Evolutionary conservation across 2,888 invertebrate genomes (phyloP).

Genomic region (Digitonthophagus gazella): DNA sequence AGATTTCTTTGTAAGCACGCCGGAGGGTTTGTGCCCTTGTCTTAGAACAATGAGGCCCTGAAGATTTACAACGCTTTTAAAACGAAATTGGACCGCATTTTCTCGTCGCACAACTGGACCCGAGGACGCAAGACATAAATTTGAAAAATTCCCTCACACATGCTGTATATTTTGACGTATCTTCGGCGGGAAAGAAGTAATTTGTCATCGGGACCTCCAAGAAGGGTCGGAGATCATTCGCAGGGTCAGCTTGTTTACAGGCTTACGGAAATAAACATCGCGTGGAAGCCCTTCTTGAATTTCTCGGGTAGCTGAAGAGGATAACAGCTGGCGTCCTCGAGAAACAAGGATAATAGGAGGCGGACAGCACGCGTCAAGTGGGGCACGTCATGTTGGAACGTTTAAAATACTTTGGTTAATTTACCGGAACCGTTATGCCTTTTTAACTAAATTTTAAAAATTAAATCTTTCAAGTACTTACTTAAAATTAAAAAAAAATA

Average conservation of each 20-base stretch:
- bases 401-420: slow-evolving; percentile 32
- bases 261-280: slow-evolving; percentile 24
- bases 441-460: slow-evolving; percentile 26
- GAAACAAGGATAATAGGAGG: slow-evolving; percentile 23
- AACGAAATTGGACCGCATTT: slow-evolving; percentile 41
- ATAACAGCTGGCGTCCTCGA: slow-evolving; percentile 26
- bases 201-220: neutral
- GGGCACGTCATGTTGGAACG: slow-evolving; percentile 30
- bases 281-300: slow-evolving; percentile 20
- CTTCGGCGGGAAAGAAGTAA: slow-evolving; percentile 12
- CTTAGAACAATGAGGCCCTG: slow-evolving; percentile 42
- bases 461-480: too few species aligned
- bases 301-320: slow-evolving; percentile 21
- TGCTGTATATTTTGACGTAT: slow-evolving; percentile 7
- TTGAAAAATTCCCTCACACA: slow-evolving; percentile 23
- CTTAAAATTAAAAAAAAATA: too few species aligned
- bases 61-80: slow-evolving; percentile 45
- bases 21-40: slow-evolving; percentile 33
- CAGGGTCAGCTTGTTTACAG: slow-evolving; percentile 21
- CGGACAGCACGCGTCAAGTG: slow-evolving; percentile 36
- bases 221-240: slow-evolving; percentile 10
- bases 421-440: slow-evolving; percentile 30
- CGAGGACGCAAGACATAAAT: slow-evolving; percentile 24
- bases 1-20: slow-evolving; percentile 38
- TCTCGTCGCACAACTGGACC: slow-evolving; percentile 29